These are phyloP conservation scores for Yasuhikotakia modesta DNA, from an alignment of 2,797 vertebrate species.

Conservation along the genomic window DNA sequence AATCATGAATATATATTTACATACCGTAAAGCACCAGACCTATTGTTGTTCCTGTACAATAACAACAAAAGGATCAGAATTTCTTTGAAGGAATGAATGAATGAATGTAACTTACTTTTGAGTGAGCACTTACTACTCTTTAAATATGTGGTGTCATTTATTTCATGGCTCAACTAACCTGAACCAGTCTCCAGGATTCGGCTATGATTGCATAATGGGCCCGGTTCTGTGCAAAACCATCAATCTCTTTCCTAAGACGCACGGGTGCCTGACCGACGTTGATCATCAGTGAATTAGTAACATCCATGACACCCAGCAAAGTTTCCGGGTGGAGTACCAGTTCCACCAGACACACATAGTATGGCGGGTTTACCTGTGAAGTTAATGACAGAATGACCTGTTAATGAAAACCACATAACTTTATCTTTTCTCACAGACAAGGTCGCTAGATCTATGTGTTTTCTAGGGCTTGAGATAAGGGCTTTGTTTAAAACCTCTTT, in stretches of 20 bases:
- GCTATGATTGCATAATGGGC: conserved; percentile 92
- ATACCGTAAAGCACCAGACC: background rate
- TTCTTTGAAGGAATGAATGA: background rate
- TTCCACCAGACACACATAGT: conserved; percentile 91
- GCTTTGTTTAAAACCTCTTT: background rate
- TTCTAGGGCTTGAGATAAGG: conserved; percentile 27
- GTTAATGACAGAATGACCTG: background rate
- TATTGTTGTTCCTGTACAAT: background rate
- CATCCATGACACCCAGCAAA: conserved; percentile 75
- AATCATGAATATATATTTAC: too few relatives aligned
- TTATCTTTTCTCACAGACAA: conserved; percentile 9
- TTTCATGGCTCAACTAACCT: conserved; percentile 73
- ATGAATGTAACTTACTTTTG: background rate
- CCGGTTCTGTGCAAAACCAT: conserved; percentile 92
- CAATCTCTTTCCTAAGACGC: conserved; percentile 84
- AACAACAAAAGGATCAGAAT: background rate
- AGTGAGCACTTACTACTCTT: background rate
- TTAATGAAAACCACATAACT: background rate
- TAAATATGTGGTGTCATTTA: background rate
- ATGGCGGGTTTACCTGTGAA: conserved; percentile 92
- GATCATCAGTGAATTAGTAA: conserved; percentile 84
- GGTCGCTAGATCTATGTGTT: conserved; percentile 18
- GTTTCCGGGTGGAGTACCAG: conserved; percentile 94
- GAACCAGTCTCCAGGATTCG: conserved; percentile 93
- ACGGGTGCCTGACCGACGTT: conserved; percentile 89